phyloP scores from a whole-genome alignment of 2,797 vertebrate genomes.

The Melanotaenia parkinsoni region DNA sequence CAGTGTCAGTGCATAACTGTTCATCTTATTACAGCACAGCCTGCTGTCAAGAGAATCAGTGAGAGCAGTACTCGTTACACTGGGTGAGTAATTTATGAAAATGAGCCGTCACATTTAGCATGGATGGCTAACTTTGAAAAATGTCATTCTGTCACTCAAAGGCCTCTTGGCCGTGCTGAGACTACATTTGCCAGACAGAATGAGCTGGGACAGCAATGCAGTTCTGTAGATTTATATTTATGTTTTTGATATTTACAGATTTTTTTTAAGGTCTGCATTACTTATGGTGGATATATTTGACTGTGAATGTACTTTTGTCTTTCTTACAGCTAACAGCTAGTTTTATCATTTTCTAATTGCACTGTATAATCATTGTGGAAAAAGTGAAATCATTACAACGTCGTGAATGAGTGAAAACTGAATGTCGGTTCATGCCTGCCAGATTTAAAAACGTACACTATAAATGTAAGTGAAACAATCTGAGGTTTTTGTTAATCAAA shows the following conservation, averaged over 20 bases:
- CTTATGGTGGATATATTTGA: constrained; percentile 69
- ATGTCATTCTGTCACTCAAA: constrained; percentile 47
- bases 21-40: constrained; percentile 38
- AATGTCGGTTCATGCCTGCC: constrained; percentile 77
- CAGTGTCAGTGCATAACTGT: constrained; percentile 48
- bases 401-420: constrained; percentile 64
- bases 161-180: constrained; percentile 33
- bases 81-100: constrained; percentile 65
- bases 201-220: constrained; percentile 36
- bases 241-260: constrained; percentile 56
- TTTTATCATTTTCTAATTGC: constrained; percentile 70
- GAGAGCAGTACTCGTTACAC: constrained; percentile 48
- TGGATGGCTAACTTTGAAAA: constrained; percentile 55
- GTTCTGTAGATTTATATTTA: constrained; percentile 44
- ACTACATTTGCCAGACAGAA: constrained; percentile 31
- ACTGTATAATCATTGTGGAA: constrained; percentile 69
- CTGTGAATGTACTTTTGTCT: constrained; percentile 73
- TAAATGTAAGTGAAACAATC: constrained; percentile 70
- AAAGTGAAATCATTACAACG: constrained; percentile 62
- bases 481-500: constrained; percentile 54
- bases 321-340: constrained; percentile 36
- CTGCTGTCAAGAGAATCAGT: constrained; percentile 45
- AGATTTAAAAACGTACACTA: constrained; percentile 62
- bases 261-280: constrained; percentile 47
- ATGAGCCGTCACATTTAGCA: constrained; percentile 59